Base-by-base conservation (phyloP, 1,140 invertebrate genomes). In the Hesperophylax magnus region DNA sequence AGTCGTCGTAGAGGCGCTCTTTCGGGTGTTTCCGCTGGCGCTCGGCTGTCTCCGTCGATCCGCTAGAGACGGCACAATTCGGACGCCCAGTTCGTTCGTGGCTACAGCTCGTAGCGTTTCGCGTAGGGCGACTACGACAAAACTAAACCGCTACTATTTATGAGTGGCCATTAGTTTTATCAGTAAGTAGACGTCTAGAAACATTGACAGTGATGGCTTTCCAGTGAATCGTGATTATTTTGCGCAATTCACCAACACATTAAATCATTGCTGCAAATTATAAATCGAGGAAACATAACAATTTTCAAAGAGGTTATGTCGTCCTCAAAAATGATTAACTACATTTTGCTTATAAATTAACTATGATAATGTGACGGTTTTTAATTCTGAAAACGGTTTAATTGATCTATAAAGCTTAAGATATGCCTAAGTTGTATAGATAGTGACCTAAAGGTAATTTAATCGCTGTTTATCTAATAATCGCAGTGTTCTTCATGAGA, bases 1-100 rank as follows among this genome's bases (percentile, higher is more conserved):
- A 82, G 81, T 82, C 81, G 81, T 47, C 63, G 63, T 76, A 56
- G 18, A 31, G 52, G 61, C 72, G 39, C n/a, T 39, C 54, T 27
- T 61, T 80, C 78, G 78, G 56, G 11, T 24, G n/a, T 24, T 31
- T 78, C 53, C 77, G 77, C 52, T 34, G 39, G 6, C 9, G 14
- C 1, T 79, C 81, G 81, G 77, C 61, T 15, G 24, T 34, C 47
- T 60, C 56, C 80, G 80, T 27, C 18, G 39, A 54, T 78, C 77
- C 39, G 77, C 18, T 18, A 24, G 52, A 65, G 60, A 58, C 63
- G 63, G 77, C 67, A 20, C 20, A 47, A 72, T 72, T 58, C 65
- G 65, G 65, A 58, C 60, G 34, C 61, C 63, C 79, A 75, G 71
- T 80, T 63, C n/a, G 27, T 75, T 53, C 24, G 69, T 14, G 34